Percentiles rank a stretch among this genome's conserved stretches.
These are phyloP conservation scores for Phoeniculus purpureus DNA, from an alignment of 2,797 vertebrate species.

Conservation along the genomic window DNA sequence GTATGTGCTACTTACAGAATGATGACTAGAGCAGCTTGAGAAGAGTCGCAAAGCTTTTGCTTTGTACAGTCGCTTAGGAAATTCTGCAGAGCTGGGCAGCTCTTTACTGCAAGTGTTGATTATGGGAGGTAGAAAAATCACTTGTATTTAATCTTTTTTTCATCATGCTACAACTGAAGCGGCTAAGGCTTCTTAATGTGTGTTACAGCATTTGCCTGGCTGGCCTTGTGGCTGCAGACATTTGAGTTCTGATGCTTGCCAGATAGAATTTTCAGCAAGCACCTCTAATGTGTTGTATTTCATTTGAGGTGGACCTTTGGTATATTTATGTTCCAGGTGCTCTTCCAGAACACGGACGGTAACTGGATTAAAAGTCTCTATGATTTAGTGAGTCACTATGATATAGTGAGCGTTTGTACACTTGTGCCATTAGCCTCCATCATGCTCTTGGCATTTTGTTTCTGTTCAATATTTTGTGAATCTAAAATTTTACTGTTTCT, in stretches of 20 bases:
- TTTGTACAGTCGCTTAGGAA: not conserved
- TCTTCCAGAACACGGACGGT: slow-evolving; percentile 62
- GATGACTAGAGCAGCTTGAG: slow-evolving; percentile 8
- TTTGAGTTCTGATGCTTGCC: slow-evolving; percentile 2
- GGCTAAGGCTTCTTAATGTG: not conserved
- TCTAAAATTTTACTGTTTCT: slow-evolving; percentile 70
- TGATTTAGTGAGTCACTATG: no score
- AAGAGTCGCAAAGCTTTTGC: slow-evolving; percentile 1
- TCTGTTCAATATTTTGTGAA: slow-evolving; percentile 75
- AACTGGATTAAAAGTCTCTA: slow-evolving; percentile 61
- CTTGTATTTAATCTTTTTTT: not conserved
- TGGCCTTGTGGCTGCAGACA: not conserved
- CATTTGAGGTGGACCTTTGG: slow-evolving; percentile 53
- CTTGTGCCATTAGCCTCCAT: slow-evolving; percentile 71
- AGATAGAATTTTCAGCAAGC: slow-evolving; percentile 17
- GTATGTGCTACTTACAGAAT: not conserved
- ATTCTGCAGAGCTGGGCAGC: not conserved
- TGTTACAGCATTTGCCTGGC: not conserved
- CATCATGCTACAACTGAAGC: not conserved
- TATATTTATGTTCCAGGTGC: slow-evolving; percentile 51
- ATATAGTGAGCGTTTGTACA: slow-evolving; percentile 69
- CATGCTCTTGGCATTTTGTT: slow-evolving; percentile 67
- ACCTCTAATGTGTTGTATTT: slow-evolving; percentile 1
- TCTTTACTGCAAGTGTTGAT: not conserved
- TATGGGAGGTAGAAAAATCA: not conserved